Base-by-base conservation (phyloP, 2,888 invertebrate species). In the Furcula furcula region DNA sequence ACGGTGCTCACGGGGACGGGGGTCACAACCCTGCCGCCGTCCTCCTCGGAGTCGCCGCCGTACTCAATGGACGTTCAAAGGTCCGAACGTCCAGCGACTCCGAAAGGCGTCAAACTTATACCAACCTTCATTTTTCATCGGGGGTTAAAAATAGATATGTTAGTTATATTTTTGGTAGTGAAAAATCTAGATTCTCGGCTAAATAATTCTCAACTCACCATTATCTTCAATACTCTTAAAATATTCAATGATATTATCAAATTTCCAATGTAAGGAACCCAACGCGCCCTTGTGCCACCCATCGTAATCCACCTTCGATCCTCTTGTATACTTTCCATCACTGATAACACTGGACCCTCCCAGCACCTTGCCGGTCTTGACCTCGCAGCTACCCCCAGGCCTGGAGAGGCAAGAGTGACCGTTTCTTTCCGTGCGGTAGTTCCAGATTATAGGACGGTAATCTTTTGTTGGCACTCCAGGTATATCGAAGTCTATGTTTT, bases 291-390 rank as follows among this genome's bases (percentile, higher is more conserved):
- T 52, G 31, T 82, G 76, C 89, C 89, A 89, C 0, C 71, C 76
- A 35, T 88, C 87, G 30, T 85, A 89, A 45, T 89, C 89, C 7
- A 64, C 68, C 44, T 82, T 86, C 10, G 76, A 73, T 0, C 89
- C 89, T 44, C 89, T 65, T 1, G 82, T 82, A 46, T 89, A 89
- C 62, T 89, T 89, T 87, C 88, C 87, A 35, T 87, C 84, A 15
- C 82, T 84, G 4, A 67, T 77, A 1, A 87, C 88, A 16, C 84
- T 83, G 25, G 88, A 87, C 0, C 89, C 89, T 3, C 89, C 89
- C 0, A 89, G 63, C 1, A 86, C 87, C 56, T 85, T 88, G 1
- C 87, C 89, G 1, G 80, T 82, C 34, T 69, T 72, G 12, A 89
- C 80, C 40, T 86, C 85, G 37, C 89, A 88, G 45, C 76, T 77